These are phyloP conservation scores for Cataglyphis cursor DNA, from an alignment of 2,888 invertebrate genomes.

Conservation along the genomic window DNA sequence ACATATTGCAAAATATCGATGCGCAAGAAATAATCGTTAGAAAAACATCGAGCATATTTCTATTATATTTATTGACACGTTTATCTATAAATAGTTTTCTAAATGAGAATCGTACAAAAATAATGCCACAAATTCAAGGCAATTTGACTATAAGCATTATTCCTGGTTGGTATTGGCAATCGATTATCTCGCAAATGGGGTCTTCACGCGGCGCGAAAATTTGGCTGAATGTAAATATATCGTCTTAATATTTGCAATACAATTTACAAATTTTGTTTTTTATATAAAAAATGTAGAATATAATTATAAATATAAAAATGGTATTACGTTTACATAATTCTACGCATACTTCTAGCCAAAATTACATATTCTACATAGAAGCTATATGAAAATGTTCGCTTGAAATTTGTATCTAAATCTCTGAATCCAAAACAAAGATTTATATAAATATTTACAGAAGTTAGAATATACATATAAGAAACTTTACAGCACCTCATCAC, in stretches of 20 bases:
- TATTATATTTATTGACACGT: neutral
- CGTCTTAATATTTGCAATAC: neutral
- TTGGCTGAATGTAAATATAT: slow-evolving; percentile 11
- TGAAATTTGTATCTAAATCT: neutral
- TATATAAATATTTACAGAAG: neutral
- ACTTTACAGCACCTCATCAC: neutral
- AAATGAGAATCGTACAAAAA: slow-evolving; percentile 24
- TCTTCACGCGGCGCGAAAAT: slow-evolving; percentile 4
- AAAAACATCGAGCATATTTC: neutral
- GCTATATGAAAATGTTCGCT: neutral
- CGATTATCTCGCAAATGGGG: slow-evolving; percentile 20
- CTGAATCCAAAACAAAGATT: neutral
- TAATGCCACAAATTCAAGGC: slow-evolving; percentile 35
- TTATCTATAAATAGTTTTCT: neutral
- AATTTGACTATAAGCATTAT: slow-evolving; percentile 7
- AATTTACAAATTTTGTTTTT: neutral
- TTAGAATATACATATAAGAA: neutral
- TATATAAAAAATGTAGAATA: neutral
- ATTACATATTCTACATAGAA: neutral
- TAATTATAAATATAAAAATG: neutral
- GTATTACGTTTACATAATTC: neutral
- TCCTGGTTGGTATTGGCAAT: slow-evolving; percentile 10
- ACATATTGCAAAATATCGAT: neutral
- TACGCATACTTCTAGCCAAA: neutral
- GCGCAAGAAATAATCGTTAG: neutral